Conservation (phyloP, 1,140 invertebrate species). For the Apis florea region DNA sequence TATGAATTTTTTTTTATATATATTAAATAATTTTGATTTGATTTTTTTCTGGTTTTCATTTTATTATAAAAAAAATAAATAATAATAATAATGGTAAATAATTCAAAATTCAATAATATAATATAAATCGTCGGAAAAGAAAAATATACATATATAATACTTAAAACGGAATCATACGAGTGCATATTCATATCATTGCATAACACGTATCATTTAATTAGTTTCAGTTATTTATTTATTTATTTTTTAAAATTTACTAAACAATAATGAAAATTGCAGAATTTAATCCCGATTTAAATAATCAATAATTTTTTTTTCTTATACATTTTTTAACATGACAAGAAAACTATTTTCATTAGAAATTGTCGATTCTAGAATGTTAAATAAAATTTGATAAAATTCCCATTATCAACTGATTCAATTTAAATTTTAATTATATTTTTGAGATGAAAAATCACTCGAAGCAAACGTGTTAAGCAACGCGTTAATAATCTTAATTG, state of each 20-base stretch:
- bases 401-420: too few species aligned
- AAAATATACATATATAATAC: neutral
- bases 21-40: neutral
- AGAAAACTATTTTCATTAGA: too few species aligned
- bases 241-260: neutral
- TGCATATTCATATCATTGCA: conserved; percentile 1
- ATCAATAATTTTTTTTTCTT: neutral
- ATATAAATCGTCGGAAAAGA: neutral
- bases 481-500: too few species aligned
- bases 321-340: too few species aligned
- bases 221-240: too few species aligned
- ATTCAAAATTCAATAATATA: neutral
- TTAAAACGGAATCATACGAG: neutral
- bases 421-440: too few species aligned
- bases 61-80: neutral
- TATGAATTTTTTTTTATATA: neutral
- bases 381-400: too few species aligned
- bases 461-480: too few species aligned
- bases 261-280: neutral
- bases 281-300: neutral
- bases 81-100: neutral
- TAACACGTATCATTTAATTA: neutral
- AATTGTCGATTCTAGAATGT: too few species aligned
- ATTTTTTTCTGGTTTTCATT: neutral
- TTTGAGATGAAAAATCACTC: too few species aligned